phyloP scores from a whole-genome alignment of 2,888 invertebrate genomes.

The Pristionchus arcanus region DNA sequence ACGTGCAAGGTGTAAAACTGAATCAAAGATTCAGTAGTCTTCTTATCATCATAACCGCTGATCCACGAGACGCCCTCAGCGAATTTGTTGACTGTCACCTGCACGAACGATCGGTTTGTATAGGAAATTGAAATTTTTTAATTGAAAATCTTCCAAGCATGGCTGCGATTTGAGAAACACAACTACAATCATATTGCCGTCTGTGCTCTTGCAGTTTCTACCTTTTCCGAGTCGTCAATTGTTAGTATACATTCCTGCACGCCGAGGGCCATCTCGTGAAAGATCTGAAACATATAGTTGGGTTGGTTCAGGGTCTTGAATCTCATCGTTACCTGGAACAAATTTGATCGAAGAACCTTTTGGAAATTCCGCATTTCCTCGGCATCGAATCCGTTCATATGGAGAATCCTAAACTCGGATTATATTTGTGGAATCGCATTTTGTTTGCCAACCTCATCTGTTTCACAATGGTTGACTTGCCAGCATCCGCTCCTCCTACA shows the following conservation, averaged over 20 bases:
- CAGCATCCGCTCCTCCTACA: slow-evolving; percentile 60
- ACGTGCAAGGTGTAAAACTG: slow-evolving; percentile 1
- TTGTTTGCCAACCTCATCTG: slow-evolving; percentile 61
- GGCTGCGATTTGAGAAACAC: no score
- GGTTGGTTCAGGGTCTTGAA: no score
- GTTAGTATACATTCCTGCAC: neutral
- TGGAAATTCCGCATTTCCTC: slow-evolving; percentile 22
- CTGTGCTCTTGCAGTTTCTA: neutral
- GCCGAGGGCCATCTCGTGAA: slow-evolving; percentile 13
- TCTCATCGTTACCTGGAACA: slow-evolving; percentile 4
- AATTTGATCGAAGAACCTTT: slow-evolving; percentile 33
- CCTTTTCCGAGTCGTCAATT: neutral
- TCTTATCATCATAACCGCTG: neutral
- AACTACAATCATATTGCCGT: no score
- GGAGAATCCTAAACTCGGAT: slow-evolving; percentile 29
- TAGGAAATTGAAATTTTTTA: neutral
- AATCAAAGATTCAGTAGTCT: neutral
- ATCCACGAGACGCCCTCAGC: neutral
- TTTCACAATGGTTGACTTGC: slow-evolving; percentile 65
- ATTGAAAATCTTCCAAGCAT: no score
- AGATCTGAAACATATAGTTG: neutral
- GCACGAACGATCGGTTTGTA: no score
- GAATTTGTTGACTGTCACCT: neutral
- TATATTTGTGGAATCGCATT: neutral
- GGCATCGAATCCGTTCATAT: slow-evolving; percentile 25